Conservation (phyloP, 2,888 invertebrate species). For the Phyto melanocephala region DNA sequence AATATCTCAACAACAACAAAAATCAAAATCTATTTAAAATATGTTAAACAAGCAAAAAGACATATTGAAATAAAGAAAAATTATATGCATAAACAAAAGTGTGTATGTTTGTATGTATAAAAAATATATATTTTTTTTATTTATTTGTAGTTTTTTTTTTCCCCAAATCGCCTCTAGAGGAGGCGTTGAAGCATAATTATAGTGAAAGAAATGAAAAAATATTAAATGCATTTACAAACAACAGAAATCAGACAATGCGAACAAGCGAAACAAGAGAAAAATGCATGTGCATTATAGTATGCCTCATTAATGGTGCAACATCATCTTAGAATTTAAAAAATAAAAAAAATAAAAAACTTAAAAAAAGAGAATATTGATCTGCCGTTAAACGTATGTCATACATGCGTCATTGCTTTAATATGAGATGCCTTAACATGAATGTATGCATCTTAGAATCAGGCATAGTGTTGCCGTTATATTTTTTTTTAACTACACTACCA, state of each 20-base stretch:
- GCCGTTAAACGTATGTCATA: constrained; percentile 45
- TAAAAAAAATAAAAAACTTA: neutral
- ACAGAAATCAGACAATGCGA: neutral
- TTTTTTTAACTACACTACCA: no score
- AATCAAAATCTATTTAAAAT: constrained; percentile 54
- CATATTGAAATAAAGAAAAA: neutral
- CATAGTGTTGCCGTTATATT: neutral
- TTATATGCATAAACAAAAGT: no score
- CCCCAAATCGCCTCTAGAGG: constrained; percentile 15
- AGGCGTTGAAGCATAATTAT: constrained; percentile 47
- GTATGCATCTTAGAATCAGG: no score
- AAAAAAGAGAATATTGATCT: neutral
- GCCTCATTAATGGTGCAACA: neutral
- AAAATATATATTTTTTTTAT: no score
- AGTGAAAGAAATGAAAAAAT: neutral
- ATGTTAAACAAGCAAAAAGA: constrained; percentile 46
- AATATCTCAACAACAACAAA: neutral
- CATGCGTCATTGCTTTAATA: constrained; percentile 33
- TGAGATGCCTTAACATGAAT: constrained; percentile 1
- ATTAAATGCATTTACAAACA: neutral
- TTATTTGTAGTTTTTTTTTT: no score
- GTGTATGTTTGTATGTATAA: no score
- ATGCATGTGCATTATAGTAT: constrained; percentile 1
- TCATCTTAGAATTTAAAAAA: neutral
- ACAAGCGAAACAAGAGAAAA: neutral